A percentile compares a stretch with the other conserved stretches of the same genome.
Conservation (phyloP, 2,797 vertebrate genomes). For the Craterocephalus amniculus region DNA sequence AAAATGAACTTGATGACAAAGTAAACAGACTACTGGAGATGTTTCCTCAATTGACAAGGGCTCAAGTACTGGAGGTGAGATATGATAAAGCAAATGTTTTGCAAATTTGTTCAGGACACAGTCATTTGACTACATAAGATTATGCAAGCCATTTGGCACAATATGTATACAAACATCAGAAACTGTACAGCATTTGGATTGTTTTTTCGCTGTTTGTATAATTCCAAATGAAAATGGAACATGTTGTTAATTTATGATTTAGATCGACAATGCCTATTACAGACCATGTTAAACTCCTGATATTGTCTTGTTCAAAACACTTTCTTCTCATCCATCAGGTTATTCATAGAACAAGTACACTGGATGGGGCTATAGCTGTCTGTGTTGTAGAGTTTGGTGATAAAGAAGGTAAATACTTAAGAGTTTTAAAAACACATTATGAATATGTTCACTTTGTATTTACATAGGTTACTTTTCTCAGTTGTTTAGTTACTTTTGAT, state of each 20-base stretch:
- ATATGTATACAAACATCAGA: not conserved
- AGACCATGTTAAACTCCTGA: not conserved
- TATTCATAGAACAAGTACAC: constrained; percentile 82
- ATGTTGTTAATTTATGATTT: not conserved
- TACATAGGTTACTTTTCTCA: not conserved
- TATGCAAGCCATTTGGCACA: not conserved
- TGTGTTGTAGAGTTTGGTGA: constrained; percentile 82
- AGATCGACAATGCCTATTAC: not conserved
- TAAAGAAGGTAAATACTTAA: constrained; percentile 76
- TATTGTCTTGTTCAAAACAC: constrained; percentile 3
- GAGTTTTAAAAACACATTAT: not conserved
- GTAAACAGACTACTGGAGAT: constrained; percentile 82
- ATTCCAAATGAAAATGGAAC: not conserved
- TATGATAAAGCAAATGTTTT: not conserved
- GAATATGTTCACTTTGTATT: not conserved
- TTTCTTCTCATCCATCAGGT: constrained; percentile 77
- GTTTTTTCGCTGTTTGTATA: not conserved
- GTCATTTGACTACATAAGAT: not conserved
- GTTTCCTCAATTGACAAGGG: constrained; percentile 85
- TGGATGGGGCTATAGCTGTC: constrained; percentile 88
- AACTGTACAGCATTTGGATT: not conserved
- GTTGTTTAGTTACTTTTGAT: not conserved
- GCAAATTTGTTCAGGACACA: not conserved
- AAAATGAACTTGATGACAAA: constrained; percentile 77
- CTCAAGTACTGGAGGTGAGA: constrained; percentile 82